Percentiles rank a stretch among this genome's conserved stretches.
Conservation (phyloP, 2,888 invertebrate genomes). For the Acanthosoma haemorrhoidale region DNA sequence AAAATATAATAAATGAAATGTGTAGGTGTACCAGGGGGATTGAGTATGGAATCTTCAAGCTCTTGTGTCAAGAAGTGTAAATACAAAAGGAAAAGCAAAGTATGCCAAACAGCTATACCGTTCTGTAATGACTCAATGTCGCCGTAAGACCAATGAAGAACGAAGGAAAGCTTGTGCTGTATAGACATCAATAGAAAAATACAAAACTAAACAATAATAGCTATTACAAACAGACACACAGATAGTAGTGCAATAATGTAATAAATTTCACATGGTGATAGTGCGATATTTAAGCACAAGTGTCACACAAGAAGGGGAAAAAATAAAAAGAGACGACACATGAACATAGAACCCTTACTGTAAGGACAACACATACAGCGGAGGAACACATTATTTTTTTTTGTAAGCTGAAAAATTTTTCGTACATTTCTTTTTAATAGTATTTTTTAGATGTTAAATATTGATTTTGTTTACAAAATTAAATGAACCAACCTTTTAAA, state of each 20-base stretch:
- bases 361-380: conserved; percentile 3
- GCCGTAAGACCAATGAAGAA: conserved; percentile 18
- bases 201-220: too few species aligned
- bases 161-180: background rate
- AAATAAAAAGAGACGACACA: background rate
- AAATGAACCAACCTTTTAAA: conserved; percentile 28
- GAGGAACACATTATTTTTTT: background rate
- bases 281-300: background rate
- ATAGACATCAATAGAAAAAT: background rate
- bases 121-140: too few species aligned
- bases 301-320: background rate
- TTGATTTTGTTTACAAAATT: conserved; percentile 17
- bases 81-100: too few species aligned
- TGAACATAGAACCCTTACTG: background rate
- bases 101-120: too few species aligned
- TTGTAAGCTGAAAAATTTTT: background rate
- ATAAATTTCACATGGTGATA: too few species aligned
- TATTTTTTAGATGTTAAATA: background rate
- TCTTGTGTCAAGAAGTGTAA: too few species aligned
- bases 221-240: too few species aligned
- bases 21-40: too few species aligned
- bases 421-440: background rate
- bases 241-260: background rate
- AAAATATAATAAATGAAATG: too few species aligned
- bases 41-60: too few species aligned